Evolutionary conservation across 2,888 invertebrate species (phyloP), one percentile per base, ranked within the genome.

Genomic region (Plusia festucae): DNA sequence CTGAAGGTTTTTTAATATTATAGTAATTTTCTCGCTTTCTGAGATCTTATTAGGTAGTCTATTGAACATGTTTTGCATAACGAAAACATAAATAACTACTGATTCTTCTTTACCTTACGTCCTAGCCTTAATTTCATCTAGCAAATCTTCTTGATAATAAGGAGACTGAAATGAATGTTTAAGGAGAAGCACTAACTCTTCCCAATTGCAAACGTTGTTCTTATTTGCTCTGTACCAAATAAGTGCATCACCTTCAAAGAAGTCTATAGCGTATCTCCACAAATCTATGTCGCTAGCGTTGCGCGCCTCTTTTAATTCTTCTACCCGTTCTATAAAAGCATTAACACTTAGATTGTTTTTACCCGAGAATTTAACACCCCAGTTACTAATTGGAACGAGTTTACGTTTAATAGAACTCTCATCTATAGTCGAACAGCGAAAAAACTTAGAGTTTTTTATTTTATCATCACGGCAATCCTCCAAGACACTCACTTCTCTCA

Each of bases 251-350:
- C 27, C 27, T 27, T 27, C 27, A 27, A 27, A 27, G 27, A 27
- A 27, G 27, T 27, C 27, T 27, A 27, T 27, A 27, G 27, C 27
- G 27, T 27, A 27, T 8, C 27, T 27, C 27, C 27, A 27, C 27
- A 27, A 27, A 27, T 27, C 27, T 27, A 27, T 27, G 8, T 27
- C 27, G 27, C 27, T 27, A 27, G 27, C 16, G 40, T 55, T 55
- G 4, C 55, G 55, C n/a, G 55, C 55, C 2, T 40, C 55, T 55
- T 40, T 55, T 15, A 40, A 20, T 24, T 55, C 40, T 34, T 55
- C 55, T 18, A 55, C 55, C 7, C 55, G 34, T 55, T 55, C 55
- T 40, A 55, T 55, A 13, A 55, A 55, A 2, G 55, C 55, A 55
- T 55, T 55, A 2, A 55, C 55, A 34, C 55, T 55, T 7, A 34